phyloP scores from a whole-genome alignment of 2,797 vertebrate genomes.

The Merluccius polli region DNA sequence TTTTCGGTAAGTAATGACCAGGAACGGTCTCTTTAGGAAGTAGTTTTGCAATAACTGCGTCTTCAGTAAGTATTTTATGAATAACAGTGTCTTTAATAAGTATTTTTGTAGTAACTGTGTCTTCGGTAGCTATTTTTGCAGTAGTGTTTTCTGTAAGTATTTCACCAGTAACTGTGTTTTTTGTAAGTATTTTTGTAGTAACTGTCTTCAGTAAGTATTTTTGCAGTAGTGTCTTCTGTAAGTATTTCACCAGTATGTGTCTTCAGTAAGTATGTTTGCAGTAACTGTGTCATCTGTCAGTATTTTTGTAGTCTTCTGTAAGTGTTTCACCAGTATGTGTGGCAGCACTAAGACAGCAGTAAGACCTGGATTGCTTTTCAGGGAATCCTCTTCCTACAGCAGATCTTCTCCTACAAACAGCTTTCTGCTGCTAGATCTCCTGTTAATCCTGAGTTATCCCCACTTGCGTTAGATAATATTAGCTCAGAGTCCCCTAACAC shows the following conservation, averaged over 20 bases:
- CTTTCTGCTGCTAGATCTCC: slow-evolving; percentile 58
- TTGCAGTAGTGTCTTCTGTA: too few relatives aligned
- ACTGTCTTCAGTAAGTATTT: too few relatives aligned
- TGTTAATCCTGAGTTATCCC: slow-evolving; percentile 69
- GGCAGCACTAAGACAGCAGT: background rate
- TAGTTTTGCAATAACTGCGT: too few relatives aligned
- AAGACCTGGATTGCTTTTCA: slow-evolving; percentile 28
- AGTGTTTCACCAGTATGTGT: background rate
- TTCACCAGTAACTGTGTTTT: background rate
- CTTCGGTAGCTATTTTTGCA: too few relatives aligned
- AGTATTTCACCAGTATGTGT: slow-evolving; percentile 17
- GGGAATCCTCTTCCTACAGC: slow-evolving; percentile 44
- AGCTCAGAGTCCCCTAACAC: slow-evolving; percentile 62
- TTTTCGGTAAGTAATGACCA: background rate
- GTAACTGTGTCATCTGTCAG: background rate
- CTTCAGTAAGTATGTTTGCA: background rate
- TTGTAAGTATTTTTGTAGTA: too few relatives aligned
- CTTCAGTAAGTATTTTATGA: too few relatives aligned
- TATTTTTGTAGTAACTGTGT: too few relatives aligned
- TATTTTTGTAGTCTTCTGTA: background rate
- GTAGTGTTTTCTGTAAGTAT: background rate
- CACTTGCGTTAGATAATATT: slow-evolving; percentile 73
- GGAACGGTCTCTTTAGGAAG: background rate
- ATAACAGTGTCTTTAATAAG: too few relatives aligned
- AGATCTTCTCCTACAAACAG: slow-evolving; percentile 58